Conservation (phyloP, 2,113 vertebrate species). For the Pseudorasbora parva region DNA sequence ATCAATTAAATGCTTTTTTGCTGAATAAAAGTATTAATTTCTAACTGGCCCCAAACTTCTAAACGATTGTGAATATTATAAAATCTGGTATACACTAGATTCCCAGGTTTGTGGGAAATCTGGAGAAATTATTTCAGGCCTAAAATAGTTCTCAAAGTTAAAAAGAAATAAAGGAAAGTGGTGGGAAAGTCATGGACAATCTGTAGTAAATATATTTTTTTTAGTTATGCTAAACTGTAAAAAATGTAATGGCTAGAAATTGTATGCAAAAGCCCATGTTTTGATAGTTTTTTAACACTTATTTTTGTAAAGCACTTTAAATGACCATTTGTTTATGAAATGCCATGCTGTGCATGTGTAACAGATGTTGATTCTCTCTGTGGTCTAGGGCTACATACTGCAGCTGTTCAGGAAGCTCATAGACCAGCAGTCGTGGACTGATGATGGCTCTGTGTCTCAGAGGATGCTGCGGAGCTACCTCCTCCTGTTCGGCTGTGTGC, state of each 20-base stretch:
- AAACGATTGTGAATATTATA: background rate
- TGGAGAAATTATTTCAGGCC: background rate
- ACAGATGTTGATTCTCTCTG: background rate
- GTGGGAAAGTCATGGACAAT: background rate
- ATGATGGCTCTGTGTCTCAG: conserved; percentile 82
- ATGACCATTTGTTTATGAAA: background rate
- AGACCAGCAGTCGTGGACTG: conserved; percentile 83
- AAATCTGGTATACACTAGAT: background rate
- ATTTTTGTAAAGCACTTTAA: background rate
- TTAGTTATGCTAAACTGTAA: background rate
- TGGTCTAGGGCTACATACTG: conserved; percentile 81
- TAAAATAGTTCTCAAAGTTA: background rate
- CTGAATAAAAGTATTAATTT: background rate
- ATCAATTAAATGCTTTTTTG: background rate
- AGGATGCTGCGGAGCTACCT: conserved; percentile 80
- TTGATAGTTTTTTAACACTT: background rate
- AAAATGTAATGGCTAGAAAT: background rate
- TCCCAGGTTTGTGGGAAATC: background rate
- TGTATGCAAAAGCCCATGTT: background rate
- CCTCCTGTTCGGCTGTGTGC: conserved; percentile 80
- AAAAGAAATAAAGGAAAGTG: background rate
- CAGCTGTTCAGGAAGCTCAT: conserved; percentile 81
- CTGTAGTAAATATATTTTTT: background rate
- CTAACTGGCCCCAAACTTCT: background rate
- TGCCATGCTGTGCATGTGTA: background rate